phyloP scores from a whole-genome alignment of 2,888 invertebrate genomes.

The Callosobruchus maculatus region DNA sequence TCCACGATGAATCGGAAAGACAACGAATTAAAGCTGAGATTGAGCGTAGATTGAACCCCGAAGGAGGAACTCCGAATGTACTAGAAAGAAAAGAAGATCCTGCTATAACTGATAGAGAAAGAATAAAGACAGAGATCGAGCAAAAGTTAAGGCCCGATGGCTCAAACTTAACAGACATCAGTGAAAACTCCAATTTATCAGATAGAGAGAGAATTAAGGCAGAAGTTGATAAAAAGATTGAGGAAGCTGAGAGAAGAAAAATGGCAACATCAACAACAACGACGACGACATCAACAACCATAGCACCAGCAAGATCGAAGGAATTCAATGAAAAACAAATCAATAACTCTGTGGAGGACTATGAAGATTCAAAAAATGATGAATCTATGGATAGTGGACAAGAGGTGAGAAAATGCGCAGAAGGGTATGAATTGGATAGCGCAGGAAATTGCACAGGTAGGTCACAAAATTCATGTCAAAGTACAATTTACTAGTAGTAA shows the following conservation, averaged over 20 bases:
- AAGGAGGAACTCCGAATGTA: conserved; percentile 2
- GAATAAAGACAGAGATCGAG: conserved; percentile 2
- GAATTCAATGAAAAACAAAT: conserved; percentile 3
- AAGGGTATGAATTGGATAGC: conserved; percentile 49
- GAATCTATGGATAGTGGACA: conserved; percentile 7
- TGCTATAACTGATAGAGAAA: neutral
- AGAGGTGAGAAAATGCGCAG: conserved; percentile 12
- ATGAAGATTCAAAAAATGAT: conserved; percentile 14
- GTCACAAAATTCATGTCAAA: conserved; percentile 21
- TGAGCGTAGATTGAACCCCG: neutral
- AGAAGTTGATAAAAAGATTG: neutral
- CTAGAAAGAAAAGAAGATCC: conserved; percentile 2
- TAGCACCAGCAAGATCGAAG: neutral
- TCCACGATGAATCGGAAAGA: conserved; percentile 6
- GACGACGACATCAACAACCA: neutral
- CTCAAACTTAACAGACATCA: neutral
- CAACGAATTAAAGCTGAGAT: neutral
- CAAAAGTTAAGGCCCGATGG: neutral
- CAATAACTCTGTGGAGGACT: conserved; percentile 10
- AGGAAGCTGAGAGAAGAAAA: neutral
- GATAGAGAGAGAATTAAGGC: neutral
- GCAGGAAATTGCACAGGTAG: conserved; percentile 48
- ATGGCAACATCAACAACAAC: neutral
- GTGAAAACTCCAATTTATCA: neutral
- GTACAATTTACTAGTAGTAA: too few relatives aligned